A percentile compares a stretch with the other conserved stretches of the same genome.
phyloP scores from a whole-genome alignment of 2,113 vertebrate species.

The Odontesthes bonariensis region DNA sequence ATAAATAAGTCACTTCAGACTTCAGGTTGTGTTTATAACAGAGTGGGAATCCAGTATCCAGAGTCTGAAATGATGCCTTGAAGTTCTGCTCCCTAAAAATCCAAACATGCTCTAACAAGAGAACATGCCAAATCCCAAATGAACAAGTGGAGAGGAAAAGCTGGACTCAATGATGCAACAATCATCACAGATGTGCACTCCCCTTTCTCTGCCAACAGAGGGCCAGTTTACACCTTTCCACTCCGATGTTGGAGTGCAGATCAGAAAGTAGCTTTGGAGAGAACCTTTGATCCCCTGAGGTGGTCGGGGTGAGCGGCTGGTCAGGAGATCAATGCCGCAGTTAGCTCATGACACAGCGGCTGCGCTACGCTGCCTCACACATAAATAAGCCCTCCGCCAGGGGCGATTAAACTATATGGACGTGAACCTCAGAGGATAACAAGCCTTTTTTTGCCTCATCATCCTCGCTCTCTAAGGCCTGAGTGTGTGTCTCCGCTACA shows the following conservation, averaged over 20 bases:
- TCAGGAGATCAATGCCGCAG: conserved; percentile 59
- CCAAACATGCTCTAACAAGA: no score
- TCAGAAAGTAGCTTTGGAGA: conserved; percentile 43
- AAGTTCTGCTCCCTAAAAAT: no score
- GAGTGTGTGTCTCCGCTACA: conserved; percentile 13
- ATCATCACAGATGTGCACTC: not conserved
- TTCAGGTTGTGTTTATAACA: no score
- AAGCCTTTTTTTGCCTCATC: conserved; percentile 28
- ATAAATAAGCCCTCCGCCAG: conserved; percentile 54
- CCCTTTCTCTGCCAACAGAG: conserved; percentile 12
- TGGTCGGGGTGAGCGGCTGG: conserved; percentile 41
- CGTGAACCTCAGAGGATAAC: conserved; percentile 65
- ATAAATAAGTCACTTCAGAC: no score
- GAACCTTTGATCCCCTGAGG: conserved; percentile 61
- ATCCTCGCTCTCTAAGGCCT: not conserved
- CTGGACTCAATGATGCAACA: not conserved
- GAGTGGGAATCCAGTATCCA: no score
- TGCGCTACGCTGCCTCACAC: conserved; percentile 62
- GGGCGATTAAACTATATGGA: conserved; percentile 67
- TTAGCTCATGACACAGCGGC: conserved; percentile 64
- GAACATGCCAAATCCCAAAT: not conserved
- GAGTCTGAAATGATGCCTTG: no score
- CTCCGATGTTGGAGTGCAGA: conserved; percentile 13
- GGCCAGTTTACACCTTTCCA: conserved; percentile 46
- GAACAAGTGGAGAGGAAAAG: not conserved